phyloP scores from a whole-genome alignment of 2,797 vertebrate genomes.

The Alosa sapidissima region DNA sequence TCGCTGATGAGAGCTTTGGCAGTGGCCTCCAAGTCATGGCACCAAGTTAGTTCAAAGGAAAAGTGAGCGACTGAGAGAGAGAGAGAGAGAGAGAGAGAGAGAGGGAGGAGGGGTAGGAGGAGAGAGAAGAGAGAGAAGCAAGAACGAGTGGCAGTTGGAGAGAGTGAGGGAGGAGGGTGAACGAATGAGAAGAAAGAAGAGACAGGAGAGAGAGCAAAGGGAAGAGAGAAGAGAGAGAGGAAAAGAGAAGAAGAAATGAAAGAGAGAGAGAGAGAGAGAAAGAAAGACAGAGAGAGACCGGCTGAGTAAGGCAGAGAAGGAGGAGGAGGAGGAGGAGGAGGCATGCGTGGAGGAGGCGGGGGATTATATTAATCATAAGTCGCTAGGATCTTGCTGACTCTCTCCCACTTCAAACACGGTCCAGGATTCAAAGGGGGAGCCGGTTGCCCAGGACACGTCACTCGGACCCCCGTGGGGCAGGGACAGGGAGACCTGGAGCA shows the following conservation, averaged over 20 bases:
- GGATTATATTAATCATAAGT: conserved; percentile 75
- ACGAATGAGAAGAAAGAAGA: neutral
- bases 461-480: neutral
- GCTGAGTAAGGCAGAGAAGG: neutral
- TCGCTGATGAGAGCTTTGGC: conserved; percentile 35
- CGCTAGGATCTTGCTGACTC: conserved; percentile 60
- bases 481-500: neutral
- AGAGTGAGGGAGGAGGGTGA: neutral
- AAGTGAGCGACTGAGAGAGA: neutral
- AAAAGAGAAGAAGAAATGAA: neutral
- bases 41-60: conserved; percentile 48
- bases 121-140: conserved; percentile 36
- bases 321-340: conserved; percentile 17
- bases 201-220: neutral
- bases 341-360: conserved; percentile 46
- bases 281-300: neutral
- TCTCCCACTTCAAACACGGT: conserved; percentile 71
- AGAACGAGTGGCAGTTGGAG: neutral
- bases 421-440: conserved; percentile 26
- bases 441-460: neutral
- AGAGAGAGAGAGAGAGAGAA: conserved; percentile 35
- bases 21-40: conserved; percentile 46
- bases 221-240: neutral
- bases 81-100: neutral
- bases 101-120: conserved; percentile 10